Evolutionary conservation across 2,113 vertebrate species (phyloP), one percentile per base, ranked within the genome.

Genomic region (Miniopterus natalensis): DNA sequence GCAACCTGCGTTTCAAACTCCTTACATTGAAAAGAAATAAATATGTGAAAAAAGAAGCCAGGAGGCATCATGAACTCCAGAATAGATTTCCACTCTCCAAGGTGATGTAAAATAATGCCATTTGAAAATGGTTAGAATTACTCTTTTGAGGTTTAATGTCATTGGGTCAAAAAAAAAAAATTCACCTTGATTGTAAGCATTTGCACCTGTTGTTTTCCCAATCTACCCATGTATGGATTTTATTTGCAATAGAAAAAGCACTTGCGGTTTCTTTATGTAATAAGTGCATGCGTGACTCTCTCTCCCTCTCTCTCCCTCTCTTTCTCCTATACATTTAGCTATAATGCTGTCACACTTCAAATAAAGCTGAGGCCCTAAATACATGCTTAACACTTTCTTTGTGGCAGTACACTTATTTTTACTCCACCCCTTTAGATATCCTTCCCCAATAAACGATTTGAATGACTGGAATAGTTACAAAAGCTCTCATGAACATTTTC

Each of bases 11-110:
- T 90, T 93, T 88, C 5, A 1, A 49, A 40, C 1, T 85, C 45
- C 55, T 95, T 90, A 80, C 66, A 84, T 15, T 80, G 79, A 92
- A 94, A 96, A 93, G 59, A 96, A 93, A 92, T 75, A 92, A 94
- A 89, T 47, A 57, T 2, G 8, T 84, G 65, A 40, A 74, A 84
- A 85, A 75, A 85, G 78, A 77, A 79, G n/a, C 59, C 29, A 93
- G 8, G 59, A 80, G 47, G 29, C 42, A 80, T 45, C 63, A 31
- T 85, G 75, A 87, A 68, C 51, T n/a, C 47, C n/a, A 90, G 92
- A 83, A 65, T 94, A 73, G 6, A 40, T 68, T 84, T 96, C 47
- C 51, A 95, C 36, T 87, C 11, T 95, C 31, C 17, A 70, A 55
- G 61, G n/a, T 75, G 61, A 77, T 77, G 27, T 68, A 77, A 87